Evolutionary conservation across 1,140 invertebrate species (phyloP), one percentile per base, ranked within the genome.

Genomic region (Scylla paramamosain): DNA sequence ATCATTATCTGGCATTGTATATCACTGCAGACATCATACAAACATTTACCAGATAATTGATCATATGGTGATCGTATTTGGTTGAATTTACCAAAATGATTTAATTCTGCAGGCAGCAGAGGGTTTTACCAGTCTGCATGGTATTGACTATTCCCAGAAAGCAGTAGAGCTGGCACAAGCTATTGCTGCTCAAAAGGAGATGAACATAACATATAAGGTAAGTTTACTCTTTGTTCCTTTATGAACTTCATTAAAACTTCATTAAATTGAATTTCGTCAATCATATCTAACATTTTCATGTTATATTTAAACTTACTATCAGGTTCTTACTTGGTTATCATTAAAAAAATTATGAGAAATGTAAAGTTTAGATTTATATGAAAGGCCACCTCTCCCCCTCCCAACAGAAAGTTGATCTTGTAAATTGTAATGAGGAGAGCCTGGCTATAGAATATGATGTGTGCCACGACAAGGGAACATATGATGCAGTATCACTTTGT

Each of bases 401-500:
- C 67, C 67, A 77, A 77, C 46, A 96, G 96, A 77, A 46, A 29
- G 90, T 94, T 83, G 94, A 96, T 84, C 31, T 96, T 6, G 16
- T 93, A 46, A 46, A n/a, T 32, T 28, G 31, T 45, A 28, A 86
- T 29, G 48, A 31, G 32, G 52, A 90, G 39, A 91, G 94, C 25
- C 4, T 97, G 91, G 92, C 88, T 16, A 12, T 28, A 6, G 97
- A 97, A 93, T 98, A 98, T 96, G 97, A 98, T 96, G 96, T 99
- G 20, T 97, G 98, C 0, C 97, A 99, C 91, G 99, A 99, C 97
- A 99, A 99, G 97, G 99, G 99, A 0, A 99, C 99, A 0, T 99
- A 99, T 97, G 99, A 99, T 97, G 99, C 99, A 0, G 98, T 99
- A 83, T 98, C 98, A 96, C 97, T 99, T 7, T 98, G 98, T 96